These are phyloP conservation scores for Muschampia plurimacula DNA, from an alignment of 2,888 invertebrate genomes.

Conservation along the genomic window DNA sequence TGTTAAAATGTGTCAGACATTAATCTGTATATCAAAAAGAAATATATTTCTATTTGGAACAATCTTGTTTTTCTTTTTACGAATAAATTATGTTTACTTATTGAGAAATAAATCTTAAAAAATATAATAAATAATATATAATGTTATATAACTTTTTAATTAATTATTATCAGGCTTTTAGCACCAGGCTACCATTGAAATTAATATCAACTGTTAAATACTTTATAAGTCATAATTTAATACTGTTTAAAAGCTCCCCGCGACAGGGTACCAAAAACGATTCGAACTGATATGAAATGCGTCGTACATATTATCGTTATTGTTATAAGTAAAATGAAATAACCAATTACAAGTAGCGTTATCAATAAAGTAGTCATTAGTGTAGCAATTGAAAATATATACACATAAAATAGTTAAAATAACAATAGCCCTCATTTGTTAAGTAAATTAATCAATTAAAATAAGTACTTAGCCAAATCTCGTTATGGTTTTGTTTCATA, in stretches of 20 bases:
- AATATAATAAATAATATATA: background rate
- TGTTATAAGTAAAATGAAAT: slow-evolving; percentile 22
- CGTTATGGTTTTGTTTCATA: background rate
- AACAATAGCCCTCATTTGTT: background rate
- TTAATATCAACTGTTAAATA: slow-evolving; percentile 15
- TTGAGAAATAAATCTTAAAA: background rate
- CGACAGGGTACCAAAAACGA: slow-evolving; percentile 32
- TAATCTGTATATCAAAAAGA: background rate
- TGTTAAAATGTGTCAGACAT: slow-evolving; percentile 11
- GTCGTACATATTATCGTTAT: slow-evolving; percentile 23
- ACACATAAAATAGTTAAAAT: slow-evolving; percentile 5
- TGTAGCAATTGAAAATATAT: slow-evolving; percentile 14
- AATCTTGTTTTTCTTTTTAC: background rate
- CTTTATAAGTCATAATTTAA: slow-evolving; percentile 21
- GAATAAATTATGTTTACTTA: background rate
- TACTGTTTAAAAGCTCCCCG: slow-evolving; percentile 26
- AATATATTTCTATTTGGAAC: background rate
- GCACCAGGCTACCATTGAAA: slow-evolving; percentile 9
- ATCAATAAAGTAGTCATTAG: slow-evolving; percentile 14
- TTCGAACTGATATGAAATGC: slow-evolving; percentile 26
- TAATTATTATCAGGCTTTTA: slow-evolving; percentile 2
- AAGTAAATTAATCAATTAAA: background rate
- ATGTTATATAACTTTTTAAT: background rate
- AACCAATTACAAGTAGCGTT: slow-evolving; percentile 21
- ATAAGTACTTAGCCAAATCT: background rate